phyloP scores from a whole-genome alignment of 2,113 vertebrate species.

The Pontoporia blainvillei region DNA sequence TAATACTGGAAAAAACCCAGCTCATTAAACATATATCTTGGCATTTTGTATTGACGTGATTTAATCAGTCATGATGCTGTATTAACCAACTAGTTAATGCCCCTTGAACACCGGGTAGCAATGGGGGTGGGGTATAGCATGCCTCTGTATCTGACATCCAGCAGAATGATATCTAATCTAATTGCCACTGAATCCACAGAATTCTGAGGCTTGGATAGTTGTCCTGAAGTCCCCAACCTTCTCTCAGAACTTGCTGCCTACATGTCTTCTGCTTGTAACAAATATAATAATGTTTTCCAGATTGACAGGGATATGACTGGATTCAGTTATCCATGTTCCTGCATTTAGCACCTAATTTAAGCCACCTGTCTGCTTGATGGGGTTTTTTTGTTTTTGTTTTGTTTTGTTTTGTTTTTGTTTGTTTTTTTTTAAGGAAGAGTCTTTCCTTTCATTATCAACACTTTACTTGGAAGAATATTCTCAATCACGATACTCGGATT shows the following conservation, averaged over 20 bases:
- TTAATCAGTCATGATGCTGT: constrained; percentile 44
- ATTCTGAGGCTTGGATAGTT: neutral
- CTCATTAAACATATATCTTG: constrained; percentile 29
- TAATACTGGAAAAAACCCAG: constrained; percentile 14
- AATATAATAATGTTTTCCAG: constrained; percentile 24
- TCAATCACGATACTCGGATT: neutral
- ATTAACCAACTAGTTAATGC: constrained; percentile 23
- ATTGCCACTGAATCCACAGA: neutral
- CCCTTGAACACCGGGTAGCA: neutral
- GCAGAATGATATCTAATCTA: neutral
- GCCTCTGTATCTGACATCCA: neutral
- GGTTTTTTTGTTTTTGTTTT: too few species aligned
- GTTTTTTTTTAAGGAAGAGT: too few species aligned
- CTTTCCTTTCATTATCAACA: neutral
- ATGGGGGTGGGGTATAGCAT: neutral
- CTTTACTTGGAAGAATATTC: neutral
- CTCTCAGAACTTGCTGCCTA: neutral
- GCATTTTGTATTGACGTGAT: constrained; percentile 41
- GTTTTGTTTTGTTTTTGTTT: too few species aligned
- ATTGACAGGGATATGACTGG: neutral
- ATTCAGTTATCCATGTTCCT: neutral
- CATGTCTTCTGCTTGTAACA: neutral
- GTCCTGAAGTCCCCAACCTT: neutral
- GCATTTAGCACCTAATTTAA: neutral
- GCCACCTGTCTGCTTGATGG: neutral